Evolutionary conservation across 2,113 vertebrate species (phyloP).

Genomic region (Triplophysa siluroides): DNA sequence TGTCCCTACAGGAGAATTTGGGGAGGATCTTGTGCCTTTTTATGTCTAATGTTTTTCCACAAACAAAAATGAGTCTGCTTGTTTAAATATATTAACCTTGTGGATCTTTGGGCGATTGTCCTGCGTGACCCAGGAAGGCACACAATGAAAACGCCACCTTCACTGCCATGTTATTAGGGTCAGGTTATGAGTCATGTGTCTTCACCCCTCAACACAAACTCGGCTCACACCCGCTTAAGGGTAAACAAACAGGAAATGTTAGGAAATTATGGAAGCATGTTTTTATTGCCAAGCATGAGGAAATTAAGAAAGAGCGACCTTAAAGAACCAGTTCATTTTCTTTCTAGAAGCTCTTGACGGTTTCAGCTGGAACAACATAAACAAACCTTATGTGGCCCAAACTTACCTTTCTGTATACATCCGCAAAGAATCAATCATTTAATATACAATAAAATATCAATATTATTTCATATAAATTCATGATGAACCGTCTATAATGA

Average conservation of each 20-base stretch:
- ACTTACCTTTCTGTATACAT: too few relatives aligned
- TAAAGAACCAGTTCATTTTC: not conserved
- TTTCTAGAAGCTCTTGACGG: too few relatives aligned
- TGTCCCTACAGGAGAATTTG: slow-evolving; percentile 30
- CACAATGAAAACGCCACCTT: slow-evolving; percentile 35
- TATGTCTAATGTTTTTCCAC: not conserved
- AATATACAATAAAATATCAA: too few relatives aligned
- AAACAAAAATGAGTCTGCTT: slow-evolving; percentile 21
- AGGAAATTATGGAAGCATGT: not conserved
- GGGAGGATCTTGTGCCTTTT: slow-evolving; percentile 3
- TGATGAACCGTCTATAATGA: not conserved
- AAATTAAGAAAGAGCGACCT: not conserved
- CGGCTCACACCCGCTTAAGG: not conserved
- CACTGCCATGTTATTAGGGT: slow-evolving; percentile 25
- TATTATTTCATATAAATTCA: too few relatives aligned
- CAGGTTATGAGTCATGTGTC: not conserved
- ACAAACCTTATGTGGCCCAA: too few relatives aligned
- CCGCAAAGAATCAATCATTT: too few relatives aligned
- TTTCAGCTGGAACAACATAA: too few relatives aligned
- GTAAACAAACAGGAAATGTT: slow-evolving; percentile 16
- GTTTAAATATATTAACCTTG: slow-evolving; percentile 10
- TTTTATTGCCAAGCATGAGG: slow-evolving; percentile 19
- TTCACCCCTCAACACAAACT: slow-evolving; percentile 4
- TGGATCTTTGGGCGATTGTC: slow-evolving; percentile 45
- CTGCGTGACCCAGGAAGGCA: slow-evolving; percentile 35